Base-by-base conservation (phyloP, 2,113 vertebrate species). In the Forbesichthys papilliferus region DNA sequence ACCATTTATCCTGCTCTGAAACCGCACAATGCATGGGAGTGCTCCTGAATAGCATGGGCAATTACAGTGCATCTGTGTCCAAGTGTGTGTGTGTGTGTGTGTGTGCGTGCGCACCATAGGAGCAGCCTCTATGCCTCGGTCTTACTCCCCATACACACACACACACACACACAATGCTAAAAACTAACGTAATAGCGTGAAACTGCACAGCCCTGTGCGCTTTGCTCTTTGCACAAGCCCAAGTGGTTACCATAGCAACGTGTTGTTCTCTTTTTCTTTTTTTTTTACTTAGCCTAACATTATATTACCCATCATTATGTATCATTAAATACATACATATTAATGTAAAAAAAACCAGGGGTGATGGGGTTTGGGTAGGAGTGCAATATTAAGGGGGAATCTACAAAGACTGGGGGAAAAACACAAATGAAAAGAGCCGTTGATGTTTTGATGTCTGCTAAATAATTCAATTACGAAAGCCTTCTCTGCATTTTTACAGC, bases 291-390 rank as follows among this genome's bases (percentile, higher is more conserved):
- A 94, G 91, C 90, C 92, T 90, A 94, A 95, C 94, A 95, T 93
- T 94, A 94, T 93, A 93, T 91, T 94, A 95, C 94, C 93, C 92
- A 92, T 96, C 94, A 97, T 98, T 97, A 97, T 95, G 92, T 95
- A 93, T 95, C 95, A 97, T 96, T 98, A 97, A 98, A 95, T 92
- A 93, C 93, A 96, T 94, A 93, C 92, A 94, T 95, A 95, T 96
- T 97, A 98, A 96, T 94, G 92, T 82, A 92, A 93, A 93, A 93
- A 92, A 93, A 92, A 91, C 91, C 84, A 89, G 91, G 74, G 85
- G 74, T 76, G 82, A 77, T 81, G 85, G 80, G 59, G 46, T 68
- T 76, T 72, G 61, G 84, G 84, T 75, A 14, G 58, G 78, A 76
- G 68, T 71, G 81, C 77, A 73, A 81, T 85, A 87, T 80, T 76